Conservation (phyloP, 1,140 invertebrate genomes). For the Whitmania pigra region DNA sequence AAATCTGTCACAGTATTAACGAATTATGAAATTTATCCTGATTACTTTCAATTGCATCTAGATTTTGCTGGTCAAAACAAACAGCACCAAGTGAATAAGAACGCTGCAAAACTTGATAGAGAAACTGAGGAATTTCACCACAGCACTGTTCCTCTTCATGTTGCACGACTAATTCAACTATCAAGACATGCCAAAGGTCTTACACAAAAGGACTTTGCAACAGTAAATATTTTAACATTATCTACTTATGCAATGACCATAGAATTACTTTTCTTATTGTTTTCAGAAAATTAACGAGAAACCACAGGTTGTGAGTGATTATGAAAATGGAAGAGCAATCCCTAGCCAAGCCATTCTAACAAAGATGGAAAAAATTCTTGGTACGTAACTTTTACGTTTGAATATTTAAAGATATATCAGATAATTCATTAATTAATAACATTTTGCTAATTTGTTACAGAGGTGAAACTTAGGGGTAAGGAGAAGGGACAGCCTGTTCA, state of each 20-base stretch:
- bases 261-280: not conserved
- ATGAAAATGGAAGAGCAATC: constrained; percentile 75
- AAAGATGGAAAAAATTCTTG: constrained; percentile 79
- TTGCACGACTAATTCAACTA: constrained; percentile 85
- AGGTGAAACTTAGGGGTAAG: constrained; percentile 11
- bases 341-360: constrained; percentile 82
- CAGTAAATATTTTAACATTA: constrained; percentile 48
- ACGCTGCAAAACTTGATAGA: constrained; percentile 87
- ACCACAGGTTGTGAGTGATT: constrained; percentile 81
- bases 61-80: constrained; percentile 85
- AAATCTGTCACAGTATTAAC: constrained; percentile 5
- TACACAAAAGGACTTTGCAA: constrained; percentile 94
- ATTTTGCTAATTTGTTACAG: not conserved
- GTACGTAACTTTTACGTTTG: constrained; percentile 31
- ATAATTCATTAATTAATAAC: too few relatives aligned
- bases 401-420: not conserved
- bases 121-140: constrained; percentile 96
- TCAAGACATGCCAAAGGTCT: constrained; percentile 75
- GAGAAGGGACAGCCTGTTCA: constrained; percentile 12
- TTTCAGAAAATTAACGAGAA: constrained; percentile 81
- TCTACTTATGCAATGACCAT: not conserved
- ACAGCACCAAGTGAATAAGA: constrained; percentile 81
- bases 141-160: constrained; percentile 63
- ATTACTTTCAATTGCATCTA: constrained; percentile 34
- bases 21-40: not conserved